A percentile compares a stretch with the other conserved stretches of the same genome.
Evolutionary conservation across 2,888 invertebrate species (phyloP).

Genomic region (Pristionchus entomophagus): DNA sequence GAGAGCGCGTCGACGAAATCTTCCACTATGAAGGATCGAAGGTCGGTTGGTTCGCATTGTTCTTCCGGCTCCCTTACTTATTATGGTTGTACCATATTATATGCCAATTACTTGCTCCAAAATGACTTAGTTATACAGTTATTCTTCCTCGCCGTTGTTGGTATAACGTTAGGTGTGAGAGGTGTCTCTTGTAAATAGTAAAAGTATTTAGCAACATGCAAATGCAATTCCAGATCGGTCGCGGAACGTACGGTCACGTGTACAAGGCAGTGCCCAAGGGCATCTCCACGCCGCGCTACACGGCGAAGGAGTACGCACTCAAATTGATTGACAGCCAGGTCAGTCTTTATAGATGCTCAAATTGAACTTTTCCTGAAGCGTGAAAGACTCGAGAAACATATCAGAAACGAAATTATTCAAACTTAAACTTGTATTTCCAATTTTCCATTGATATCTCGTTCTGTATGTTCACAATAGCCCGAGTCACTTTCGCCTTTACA

Average conservation of each 20-base stretch:
- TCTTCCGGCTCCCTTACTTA: background rate
- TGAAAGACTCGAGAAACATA: background rate
- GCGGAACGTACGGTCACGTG: conserved; percentile 81
- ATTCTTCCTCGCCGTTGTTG: too few relatives aligned
- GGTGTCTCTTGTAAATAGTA: too few relatives aligned
- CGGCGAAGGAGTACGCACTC: conserved; percentile 90
- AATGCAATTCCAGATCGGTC: conserved; percentile 62
- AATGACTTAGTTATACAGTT: too few relatives aligned
- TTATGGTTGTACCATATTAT: background rate
- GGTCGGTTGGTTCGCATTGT: conserved; percentile 80
- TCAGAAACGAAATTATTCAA: background rate
- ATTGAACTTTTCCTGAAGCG: background rate
- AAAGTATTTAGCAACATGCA: background rate
- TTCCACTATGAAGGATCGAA: conserved; percentile 99
- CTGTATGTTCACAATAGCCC: background rate
- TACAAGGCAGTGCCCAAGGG: conserved; percentile 93
- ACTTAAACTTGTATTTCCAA: background rate
- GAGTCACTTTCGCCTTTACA: background rate
- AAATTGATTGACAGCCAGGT: conserved; percentile 98
- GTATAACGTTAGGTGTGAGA: too few relatives aligned
- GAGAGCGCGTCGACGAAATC: conserved; percentile 89
- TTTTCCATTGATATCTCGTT: background rate
- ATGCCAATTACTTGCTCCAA: too few relatives aligned
- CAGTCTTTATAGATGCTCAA: background rate
- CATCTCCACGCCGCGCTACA: conserved; percentile 53